These are phyloP conservation scores for Sialis lutaria DNA, from an alignment of 2,888 invertebrate species.

Conservation along the genomic window DNA sequence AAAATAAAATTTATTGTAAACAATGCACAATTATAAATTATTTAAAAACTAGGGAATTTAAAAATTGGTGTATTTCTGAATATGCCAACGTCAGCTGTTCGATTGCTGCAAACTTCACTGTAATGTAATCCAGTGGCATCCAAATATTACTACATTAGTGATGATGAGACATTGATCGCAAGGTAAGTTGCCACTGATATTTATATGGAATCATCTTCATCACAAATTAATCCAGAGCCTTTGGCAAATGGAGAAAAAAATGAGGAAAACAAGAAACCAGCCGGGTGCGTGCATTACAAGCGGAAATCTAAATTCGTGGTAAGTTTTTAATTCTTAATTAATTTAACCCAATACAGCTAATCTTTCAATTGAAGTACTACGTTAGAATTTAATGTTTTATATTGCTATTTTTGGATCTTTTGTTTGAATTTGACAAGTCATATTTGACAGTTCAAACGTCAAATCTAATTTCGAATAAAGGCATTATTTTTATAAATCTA, in stretches of 20 bases:
- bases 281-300: conserved; percentile 68
- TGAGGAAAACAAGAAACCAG: neutral
- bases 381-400: no score
- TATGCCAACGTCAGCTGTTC: no score
- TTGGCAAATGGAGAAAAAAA: neutral
- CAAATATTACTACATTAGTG: neutral
- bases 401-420: no score
- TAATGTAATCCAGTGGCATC: neutral
- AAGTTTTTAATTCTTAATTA: conserved; percentile 22
- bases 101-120: neutral
- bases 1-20: no score
- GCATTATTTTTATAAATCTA: no score
- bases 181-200: neutral
- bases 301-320: conserved; percentile 75
- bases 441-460: no score
- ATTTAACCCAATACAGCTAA: neutral
- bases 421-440: no score
- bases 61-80: no score
- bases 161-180: neutral
- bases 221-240: neutral
- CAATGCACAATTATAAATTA: no score
- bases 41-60: no score
- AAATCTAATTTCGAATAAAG: no score
- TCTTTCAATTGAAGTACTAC: no score
- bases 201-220: neutral